Evolutionary conservation across 2,797 vertebrate species (phyloP), one percentile per base, ranked within the genome.

Genomic region (Petrocephalus schoutedeni): DNA sequence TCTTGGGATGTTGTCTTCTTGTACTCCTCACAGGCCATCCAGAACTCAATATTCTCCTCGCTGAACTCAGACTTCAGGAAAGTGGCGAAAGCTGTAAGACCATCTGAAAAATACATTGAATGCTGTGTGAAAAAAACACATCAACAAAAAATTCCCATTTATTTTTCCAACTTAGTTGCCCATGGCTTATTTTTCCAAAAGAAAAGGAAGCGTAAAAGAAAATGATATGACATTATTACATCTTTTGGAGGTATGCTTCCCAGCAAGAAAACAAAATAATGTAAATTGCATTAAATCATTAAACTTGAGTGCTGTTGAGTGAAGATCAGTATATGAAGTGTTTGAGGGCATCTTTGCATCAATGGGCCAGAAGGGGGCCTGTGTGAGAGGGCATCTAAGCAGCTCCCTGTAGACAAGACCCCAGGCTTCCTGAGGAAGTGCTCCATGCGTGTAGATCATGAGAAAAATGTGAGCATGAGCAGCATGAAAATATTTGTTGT

Each of bases 21-120:
- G 92, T 96, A 97, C n/a, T 97, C 96, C 90, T 97, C 96, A 19
- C 97, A 98, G n/a, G 96, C 96, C 59, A 96, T 90, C 97, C 97
- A 98, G 94, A 98, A 99, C 87, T 97, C 96, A 0, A 98, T 95
- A 93, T 98, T 99, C 92, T 99, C 98, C 91, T 97, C 94, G 0
- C 98, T 98, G 92, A 97, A 98, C 91, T 98, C 98, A 0, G 97
- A 97, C 89, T 92, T 96, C 90, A 98, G 92, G 90, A 98, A 98
- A 83, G 91, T 94, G 59, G 92, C 91, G 91, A 99, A 98, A 88
- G 97, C 95, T 0, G 90, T 88, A 83, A 96, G 94, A 45, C 97
- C 98, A 89, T 85, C 98, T 98, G 87, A 3, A 49, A 90, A 9
- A 49, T 21, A 49, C 3, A 80, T 49, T 8, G 19, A 41, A 74